phyloP scores from a whole-genome alignment of 2,113 vertebrate species.

The Dinomys branickii region DNA sequence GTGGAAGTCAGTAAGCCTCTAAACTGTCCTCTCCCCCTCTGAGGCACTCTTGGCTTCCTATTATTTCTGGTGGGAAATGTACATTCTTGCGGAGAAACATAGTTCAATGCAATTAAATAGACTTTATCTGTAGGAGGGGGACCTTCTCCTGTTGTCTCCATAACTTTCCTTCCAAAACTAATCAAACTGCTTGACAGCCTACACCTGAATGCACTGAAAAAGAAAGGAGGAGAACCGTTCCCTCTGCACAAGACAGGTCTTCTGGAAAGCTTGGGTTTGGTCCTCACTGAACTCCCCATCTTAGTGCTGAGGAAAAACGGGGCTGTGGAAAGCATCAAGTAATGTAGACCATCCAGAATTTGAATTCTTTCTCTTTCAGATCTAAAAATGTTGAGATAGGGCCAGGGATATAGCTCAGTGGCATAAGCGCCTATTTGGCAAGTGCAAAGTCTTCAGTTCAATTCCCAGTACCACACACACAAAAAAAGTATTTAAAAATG shows the following conservation, averaged over 20 bases:
- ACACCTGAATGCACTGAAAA: not conserved
- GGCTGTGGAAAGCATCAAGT: accelerated
- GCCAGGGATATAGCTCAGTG: too few species aligned
- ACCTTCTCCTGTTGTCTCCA: accelerated
- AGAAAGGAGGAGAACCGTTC: not conserved
- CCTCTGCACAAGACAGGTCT: accelerated
- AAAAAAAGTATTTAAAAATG: not conserved
- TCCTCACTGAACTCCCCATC: accelerated
- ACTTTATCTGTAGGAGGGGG: not conserved
- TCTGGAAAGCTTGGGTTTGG: accelerated
- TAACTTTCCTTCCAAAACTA: not conserved
- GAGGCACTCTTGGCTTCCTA: not conserved
- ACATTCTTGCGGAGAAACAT: not conserved
- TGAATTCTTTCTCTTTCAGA: not conserved
- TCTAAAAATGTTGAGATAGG: not conserved
- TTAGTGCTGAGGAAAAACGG: accelerated
- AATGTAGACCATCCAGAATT: accelerated
- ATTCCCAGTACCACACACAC: too few species aligned
- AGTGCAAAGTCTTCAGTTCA: too few species aligned
- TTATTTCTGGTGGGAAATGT: not conserved
- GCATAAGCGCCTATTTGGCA: too few species aligned
- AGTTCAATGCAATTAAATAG: not conserved
- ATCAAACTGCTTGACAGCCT: not conserved
- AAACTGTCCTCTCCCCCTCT: not conserved
- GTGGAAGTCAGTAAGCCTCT: not conserved